Evolutionary conservation across 2,113 vertebrate genomes (phyloP), one percentile per base, ranked within the genome.

Genomic region (Redunca redunca): DNA sequence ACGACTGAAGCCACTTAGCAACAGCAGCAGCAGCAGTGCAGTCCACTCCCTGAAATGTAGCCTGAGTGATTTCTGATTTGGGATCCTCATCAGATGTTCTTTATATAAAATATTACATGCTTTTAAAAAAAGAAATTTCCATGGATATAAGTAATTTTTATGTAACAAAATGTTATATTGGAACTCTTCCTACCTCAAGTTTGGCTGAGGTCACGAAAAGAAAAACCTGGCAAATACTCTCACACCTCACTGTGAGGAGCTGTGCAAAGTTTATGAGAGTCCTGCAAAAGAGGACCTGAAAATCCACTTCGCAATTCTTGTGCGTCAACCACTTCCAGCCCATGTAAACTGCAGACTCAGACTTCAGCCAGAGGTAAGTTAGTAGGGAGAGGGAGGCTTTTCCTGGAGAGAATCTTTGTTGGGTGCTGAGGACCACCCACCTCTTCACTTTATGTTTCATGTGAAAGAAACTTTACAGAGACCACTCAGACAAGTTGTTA

Each of bases 21-120:
- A 2, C n/a, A 23, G 67, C 67, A 23, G 19, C 10, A 40, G n/a
- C 5, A 74, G 67, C 62, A 4, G 55, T 23, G 62, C 86, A 85
- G 17, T 60, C 55, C 62, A 74, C 15, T 71, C 9, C 13, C 62
- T 97, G 4, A 57, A 88, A 85, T 71, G 4, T n/a, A 90, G 14
- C 52, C n/a, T 43, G 40, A 64, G 15, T 90, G 26, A 97, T 87
- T 92, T 74, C 28, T 58, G 80, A 48, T 81, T 95, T n/a, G 25
- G 46, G 25, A 12, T 80, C 53, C 26, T 91, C 33, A 67, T 50
- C 94, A 93, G 28, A 46, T 36, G 40, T 88, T 91, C 57, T 23
- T 85, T n/a, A 7, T 90, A 6, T n/a, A 78, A 95, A 85, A 83
- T 36, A 71, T 58, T 67, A 19, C 26, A 19, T 30, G 10, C 26